Conservation (phyloP, 2,797 vertebrate species). For the Cossypha niveicapilla region DNA sequence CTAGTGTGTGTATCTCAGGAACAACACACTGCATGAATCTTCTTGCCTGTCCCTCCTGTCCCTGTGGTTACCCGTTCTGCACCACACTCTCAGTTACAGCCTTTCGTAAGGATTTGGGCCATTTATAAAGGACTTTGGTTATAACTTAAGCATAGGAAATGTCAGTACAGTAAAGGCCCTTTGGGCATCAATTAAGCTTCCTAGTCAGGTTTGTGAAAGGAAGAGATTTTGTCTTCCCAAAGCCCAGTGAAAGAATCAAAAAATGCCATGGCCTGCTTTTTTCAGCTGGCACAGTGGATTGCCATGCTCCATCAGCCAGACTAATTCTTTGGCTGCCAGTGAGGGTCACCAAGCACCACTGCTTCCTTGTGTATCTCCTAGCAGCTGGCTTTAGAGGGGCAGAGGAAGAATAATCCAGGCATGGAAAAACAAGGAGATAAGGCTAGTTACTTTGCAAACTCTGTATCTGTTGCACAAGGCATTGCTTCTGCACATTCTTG, state of each 20-base stretch:
- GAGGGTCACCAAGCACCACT: constrained; percentile 59
- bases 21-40: fast-evolving
- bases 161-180: background rate
- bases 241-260: background rate
- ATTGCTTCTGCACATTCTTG: background rate
- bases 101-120: background rate
- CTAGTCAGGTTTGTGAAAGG: background rate
- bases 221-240: background rate
- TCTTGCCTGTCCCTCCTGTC: background rate
- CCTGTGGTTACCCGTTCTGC: background rate
- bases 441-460: background rate
- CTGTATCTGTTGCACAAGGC: background rate
- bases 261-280: background rate
- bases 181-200: background rate
- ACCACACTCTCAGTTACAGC: background rate
- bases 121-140: background rate
- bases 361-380: constrained; percentile 7
- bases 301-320: background rate
- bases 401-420: background rate
- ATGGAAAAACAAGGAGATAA: background rate
- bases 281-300: background rate
- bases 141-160: background rate
- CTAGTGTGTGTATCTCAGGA: background rate
- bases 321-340: constrained; percentile 24
- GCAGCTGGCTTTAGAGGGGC: background rate